Evolutionary conservation across 2,113 vertebrate genomes (phyloP), one percentile per base, ranked within the genome.

Genomic region (Tangachromis dhanisi): DNA sequence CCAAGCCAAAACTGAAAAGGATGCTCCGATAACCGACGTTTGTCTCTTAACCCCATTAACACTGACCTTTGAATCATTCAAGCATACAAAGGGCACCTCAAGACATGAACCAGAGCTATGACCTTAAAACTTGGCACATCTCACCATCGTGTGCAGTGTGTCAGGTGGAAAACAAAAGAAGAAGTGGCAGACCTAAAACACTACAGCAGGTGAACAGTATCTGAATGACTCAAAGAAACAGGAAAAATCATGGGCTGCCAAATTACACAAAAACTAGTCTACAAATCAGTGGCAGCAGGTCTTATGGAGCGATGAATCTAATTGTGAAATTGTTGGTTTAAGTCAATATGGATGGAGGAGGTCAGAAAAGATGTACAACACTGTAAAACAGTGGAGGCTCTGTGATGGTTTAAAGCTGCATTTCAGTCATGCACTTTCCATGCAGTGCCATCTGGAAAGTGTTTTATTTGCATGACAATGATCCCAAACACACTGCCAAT

Each of bases 1-100:
- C 57, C 57, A 33, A 61, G 57, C 57, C 57, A 61, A 61, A 57
- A 57, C 24, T 16, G 24, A 29, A 57, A 16, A 57, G 55, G 55
- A 57, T 5, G 3, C 55, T 57, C 7, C 3, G 0, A 29, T 57
- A 57, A 0, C 54, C 4, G 0, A 57, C 4, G 3, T 57, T 3
- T 29, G n/a, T 1, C n/a, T 24, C n/a, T 54, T 54, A 54, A 54
- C n/a, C n/a, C 53, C 53, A 7, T 54, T 24, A 54, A 54, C n/a
- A 54, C 53, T 54, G 53, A 54, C n/a, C 2, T 3, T 24, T 54
- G 53, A 54, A 54, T 54, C 53, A 0, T 54, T 54, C 51, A 54
- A 54, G n/a, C n/a, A 54, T 7, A 54, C 11, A 54, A 54, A 54
- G 53, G n/a, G 10, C n/a, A 54, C 53, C 6, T 24, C 13, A 57